phyloP scores from a whole-genome alignment of 2,113 vertebrate genomes.

The Orycteropus afer region DNA sequence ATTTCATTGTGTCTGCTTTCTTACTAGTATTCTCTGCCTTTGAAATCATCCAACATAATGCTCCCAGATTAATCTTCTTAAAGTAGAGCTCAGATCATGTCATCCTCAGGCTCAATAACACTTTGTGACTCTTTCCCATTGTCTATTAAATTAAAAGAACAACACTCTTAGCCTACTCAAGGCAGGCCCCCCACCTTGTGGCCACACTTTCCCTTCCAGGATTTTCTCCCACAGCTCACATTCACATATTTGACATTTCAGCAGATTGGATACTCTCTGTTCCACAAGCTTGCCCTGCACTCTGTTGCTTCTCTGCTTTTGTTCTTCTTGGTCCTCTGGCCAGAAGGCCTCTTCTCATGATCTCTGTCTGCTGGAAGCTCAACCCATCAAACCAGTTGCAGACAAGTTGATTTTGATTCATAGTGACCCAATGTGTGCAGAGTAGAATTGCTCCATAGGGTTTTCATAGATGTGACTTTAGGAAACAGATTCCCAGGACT shows the following conservation, averaged over 20 bases:
- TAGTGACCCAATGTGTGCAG: neutral
- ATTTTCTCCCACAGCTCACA: neutral
- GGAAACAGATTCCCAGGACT: neutral
- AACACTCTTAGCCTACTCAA: neutral
- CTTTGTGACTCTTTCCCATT: neutral
- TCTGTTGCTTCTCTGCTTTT: neutral
- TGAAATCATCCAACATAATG: slow-evolving; percentile 42
- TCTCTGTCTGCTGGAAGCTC: neutral
- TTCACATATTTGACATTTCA: neutral
- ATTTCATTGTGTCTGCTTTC: neutral
- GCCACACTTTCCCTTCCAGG: neutral
- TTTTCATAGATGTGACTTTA: neutral
- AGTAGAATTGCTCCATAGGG: neutral
- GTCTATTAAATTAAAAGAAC: slow-evolving; percentile 36
- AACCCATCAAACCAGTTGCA: neutral
- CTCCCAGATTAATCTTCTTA: slow-evolving; percentile 57
- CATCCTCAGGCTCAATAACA: slow-evolving; percentile 29
- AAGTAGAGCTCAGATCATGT: slow-evolving; percentile 1
- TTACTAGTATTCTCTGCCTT: slow-evolving; percentile 44
- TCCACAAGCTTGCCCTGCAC: neutral
- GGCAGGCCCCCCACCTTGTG: fast-evolving
- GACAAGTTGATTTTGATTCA: neutral
- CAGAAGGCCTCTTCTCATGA: neutral
- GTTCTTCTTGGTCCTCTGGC: neutral
- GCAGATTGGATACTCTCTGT: neutral